Base-by-base conservation (phyloP, 2,888 invertebrate species). In the Neria commutata region DNA sequence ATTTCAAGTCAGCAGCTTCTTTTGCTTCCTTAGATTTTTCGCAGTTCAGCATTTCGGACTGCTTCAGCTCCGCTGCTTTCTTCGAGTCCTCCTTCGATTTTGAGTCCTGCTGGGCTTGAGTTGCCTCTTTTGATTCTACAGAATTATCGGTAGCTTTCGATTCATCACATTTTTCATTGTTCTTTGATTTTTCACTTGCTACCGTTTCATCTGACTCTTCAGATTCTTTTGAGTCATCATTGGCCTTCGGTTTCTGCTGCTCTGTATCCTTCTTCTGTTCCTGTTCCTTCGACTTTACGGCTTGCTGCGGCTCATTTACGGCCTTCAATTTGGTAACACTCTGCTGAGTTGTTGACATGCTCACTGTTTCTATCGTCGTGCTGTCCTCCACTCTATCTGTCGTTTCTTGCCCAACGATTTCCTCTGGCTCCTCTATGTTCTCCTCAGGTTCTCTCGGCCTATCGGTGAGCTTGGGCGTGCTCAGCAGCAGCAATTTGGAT, bases 401-500 rank as follows among this genome's bases (percentile, higher is more conserved):
- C 11, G 67, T 59, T 25, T 25, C 40, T 16, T 48, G 65, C 50
- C 61, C 70, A n/a, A 64, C 57, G n/a, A 56, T 61, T 16, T 73
- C 75, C 16, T 71, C 74, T 45, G 68, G 66, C 55, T 77, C 78
- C 54, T 70, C 75, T n/a, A 65, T 51, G 48, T 71, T 70, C 49
- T 69, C 72, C 17, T 71, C 71, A n/a, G 65, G 65, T 50, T 72
- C 68, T 24, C 67, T 67, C 2, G 68, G 61, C 24, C 74, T 69
- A 55, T 70, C 77, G 6, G 64, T 37, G 48, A 65, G 42, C 42
- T 67, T 71, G 1, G 78, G 72, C 10, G 74, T 71, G 56, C 74
- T 77, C 4, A 77, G 63, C n/a, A 77, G 66, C 54, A 77, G 60
- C n/a, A 77, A 64, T 33, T 67, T 72, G n/a, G 65, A 72, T 4